phyloP scores from a whole-genome alignment of 1,140 invertebrate genomes.

The Drosophila trapezifrons region DNA sequence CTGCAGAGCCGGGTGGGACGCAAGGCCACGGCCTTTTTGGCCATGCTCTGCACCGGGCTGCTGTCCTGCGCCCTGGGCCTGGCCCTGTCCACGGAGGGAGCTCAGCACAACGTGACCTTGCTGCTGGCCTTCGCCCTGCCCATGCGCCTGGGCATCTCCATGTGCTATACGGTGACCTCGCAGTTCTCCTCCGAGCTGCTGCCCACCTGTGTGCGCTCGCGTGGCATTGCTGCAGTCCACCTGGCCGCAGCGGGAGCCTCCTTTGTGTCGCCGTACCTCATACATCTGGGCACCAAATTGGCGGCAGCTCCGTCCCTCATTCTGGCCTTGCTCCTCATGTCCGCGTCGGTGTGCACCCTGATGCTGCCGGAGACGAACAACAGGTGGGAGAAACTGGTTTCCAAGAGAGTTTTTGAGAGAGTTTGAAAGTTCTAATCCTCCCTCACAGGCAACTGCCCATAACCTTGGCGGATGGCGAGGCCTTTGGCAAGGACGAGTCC shows the following conservation, averaged over 20 bases:
- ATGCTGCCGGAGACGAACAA: constrained; percentile 71
- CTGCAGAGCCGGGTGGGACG: constrained; percentile 63
- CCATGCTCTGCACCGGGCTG: constrained; percentile 53
- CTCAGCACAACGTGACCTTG: constrained; percentile 51
- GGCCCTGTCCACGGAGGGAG: constrained; percentile 54
- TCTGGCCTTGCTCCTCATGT: constrained; percentile 44
- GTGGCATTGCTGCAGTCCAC: constrained; percentile 65
- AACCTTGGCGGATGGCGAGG: constrained; percentile 66
- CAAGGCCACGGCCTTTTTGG: constrained; percentile 63
- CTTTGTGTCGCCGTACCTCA: constrained; percentile 64
- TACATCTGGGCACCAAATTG: constrained; percentile 59
- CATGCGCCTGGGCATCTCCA: constrained; percentile 65
- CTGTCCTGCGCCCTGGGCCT: constrained; percentile 73
- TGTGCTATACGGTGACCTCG: constrained; percentile 68
- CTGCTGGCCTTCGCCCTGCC: constrained; percentile 67
- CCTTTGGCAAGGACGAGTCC: constrained; percentile 60
- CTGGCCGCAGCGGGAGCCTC: constrained; percentile 63
- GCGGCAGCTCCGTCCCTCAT: constrained; percentile 62
- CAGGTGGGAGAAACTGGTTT: constrained; percentile 38
- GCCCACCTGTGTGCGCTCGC: constrained; percentile 67
- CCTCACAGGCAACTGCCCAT: constrained; percentile 67
- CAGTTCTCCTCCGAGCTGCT: constrained; percentile 67
- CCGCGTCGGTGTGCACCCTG: constrained; percentile 40
- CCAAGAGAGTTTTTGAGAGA: neutral
- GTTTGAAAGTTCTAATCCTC: neutral